These are phyloP conservation scores for Cataglyphis rosenhaueri DNA, from an alignment of 2,888 invertebrate genomes.

Conservation along the genomic window DNA sequence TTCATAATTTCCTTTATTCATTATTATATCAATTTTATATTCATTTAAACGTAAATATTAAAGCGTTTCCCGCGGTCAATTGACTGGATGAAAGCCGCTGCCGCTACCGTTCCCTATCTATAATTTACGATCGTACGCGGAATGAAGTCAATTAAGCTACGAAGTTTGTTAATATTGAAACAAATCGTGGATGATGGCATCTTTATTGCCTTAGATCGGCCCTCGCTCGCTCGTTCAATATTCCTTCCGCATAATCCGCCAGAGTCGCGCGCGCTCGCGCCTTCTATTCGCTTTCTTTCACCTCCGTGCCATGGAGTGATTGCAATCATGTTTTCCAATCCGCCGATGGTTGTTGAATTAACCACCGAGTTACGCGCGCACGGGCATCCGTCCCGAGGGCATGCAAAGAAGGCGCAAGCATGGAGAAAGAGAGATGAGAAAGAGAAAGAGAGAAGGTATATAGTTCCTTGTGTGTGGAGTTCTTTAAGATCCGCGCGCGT, in stretches of 20 bases:
- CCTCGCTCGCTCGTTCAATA: constrained; percentile 44
- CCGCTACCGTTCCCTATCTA: constrained; percentile 35
- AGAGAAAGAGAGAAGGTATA: constrained; percentile 43
- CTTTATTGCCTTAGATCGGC: constrained; percentile 36
- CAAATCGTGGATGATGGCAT: constrained; percentile 79
- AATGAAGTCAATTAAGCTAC: constrained; percentile 45
- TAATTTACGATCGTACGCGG: constrained; percentile 49
- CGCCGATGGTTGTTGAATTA: constrained; percentile 59
- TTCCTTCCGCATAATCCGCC: constrained; percentile 36
- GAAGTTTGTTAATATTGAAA: constrained; percentile 65
- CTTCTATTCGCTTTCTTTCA: constrained; percentile 44
- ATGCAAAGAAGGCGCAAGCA: constrained; percentile 35
- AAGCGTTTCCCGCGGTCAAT: constrained; percentile 9
- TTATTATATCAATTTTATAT: background rate
- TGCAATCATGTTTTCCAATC: constrained; percentile 60
- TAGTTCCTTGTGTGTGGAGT: constrained; percentile 62
- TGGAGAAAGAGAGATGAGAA: background rate
- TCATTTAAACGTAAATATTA: background rate
- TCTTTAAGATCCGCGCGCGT: constrained; percentile 62
- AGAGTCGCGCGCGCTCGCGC: constrained; percentile 29
- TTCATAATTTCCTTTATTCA: background rate
- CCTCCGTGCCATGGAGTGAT: constrained; percentile 50
- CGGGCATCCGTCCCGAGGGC: constrained; percentile 67
- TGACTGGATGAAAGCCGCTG: constrained; percentile 14
- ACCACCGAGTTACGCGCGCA: constrained; percentile 77